Conservation (phyloP, 2,888 invertebrate genomes). For the Temnothorax unifasciatus region DNA sequence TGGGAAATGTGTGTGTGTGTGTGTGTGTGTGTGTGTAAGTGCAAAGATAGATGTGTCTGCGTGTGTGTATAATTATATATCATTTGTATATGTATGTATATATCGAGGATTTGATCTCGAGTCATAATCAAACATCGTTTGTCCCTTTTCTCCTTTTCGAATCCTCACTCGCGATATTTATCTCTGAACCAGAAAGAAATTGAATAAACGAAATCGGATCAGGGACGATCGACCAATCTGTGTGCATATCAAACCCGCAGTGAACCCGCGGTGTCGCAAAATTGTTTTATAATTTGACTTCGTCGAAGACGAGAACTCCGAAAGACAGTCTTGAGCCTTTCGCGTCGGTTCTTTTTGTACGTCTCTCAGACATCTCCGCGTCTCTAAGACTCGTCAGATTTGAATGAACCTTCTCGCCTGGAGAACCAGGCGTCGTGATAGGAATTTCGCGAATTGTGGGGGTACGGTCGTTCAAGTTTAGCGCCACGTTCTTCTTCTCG, state of each 20-base stretch:
- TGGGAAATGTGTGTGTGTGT: not conserved
- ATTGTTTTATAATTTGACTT: constrained; percentile 1
- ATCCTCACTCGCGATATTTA: not conserved
- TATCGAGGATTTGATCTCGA: constrained; percentile 42
- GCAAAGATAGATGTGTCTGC: too few species aligned
- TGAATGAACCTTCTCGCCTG: not conserved
- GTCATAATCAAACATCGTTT: constrained; percentile 35
- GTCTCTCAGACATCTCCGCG: not conserved
- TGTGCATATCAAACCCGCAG: not conserved
- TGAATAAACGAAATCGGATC: not conserved
- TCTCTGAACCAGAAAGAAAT: not conserved
- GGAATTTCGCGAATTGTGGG: constrained; percentile 21
- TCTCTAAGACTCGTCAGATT: not conserved
- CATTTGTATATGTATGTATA: too few species aligned
- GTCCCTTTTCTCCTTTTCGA: not conserved
- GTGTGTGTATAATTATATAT: not conserved
- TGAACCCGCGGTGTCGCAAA: not conserved
- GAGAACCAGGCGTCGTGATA: constrained; percentile 7
- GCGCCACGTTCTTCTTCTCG: not conserved
- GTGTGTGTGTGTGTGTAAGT: not conserved
- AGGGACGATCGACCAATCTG: not conserved
- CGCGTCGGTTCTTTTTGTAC: not conserved
- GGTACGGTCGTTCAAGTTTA: not conserved
- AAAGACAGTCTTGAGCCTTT: not conserved
- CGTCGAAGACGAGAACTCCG: not conserved